Base-by-base conservation (phyloP, 2,113 vertebrate species). In the Cepphus grylle region DNA sequence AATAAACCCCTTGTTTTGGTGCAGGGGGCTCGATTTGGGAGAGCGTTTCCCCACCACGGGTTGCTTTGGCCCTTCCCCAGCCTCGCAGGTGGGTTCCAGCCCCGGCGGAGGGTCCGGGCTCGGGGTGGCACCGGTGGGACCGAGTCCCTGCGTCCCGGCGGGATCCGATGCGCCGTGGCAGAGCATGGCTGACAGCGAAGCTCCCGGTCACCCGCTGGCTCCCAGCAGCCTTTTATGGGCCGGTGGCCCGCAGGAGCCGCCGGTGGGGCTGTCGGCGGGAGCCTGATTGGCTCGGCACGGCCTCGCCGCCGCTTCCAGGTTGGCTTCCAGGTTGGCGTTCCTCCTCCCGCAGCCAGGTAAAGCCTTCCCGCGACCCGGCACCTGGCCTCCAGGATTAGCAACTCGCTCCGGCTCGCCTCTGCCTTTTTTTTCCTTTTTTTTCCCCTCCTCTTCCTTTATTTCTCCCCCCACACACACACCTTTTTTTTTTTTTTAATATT, bases 311-410 rank as follows among this genome's bases (percentile, higher is more conserved):
- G 84, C 92, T 94, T 70, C 94, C 94, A 94, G 96, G 26, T 84
- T 30, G 88, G 66, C 82, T 95, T 70, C 94, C 94, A 94, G 96
- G 26, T 84, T 30, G 88, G 66, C 80, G 94, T 45, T 95, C 93
- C 97, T 93, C 96, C 92, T 98, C 98, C 98, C 94, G 98, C 92
- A 97, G 98, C 96, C 98, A 99, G 99, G 98, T 99, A 97, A 97
- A 97, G 61, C 92, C 93, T 97, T 97, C 98, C 96, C 98, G 97
- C 52, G 50, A 58, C 92, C 96, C 98, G 96, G 84, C 96, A 79
- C 95, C 94, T 94, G 95, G 97, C 96, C 95, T 95, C 94, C 90
- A 58, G 77, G 91, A 55, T 84, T 83, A 74, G 52, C 80, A 12
- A 21, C 93, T 77, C 87, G 58, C 85, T 93, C 88, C 23, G 3